Percentiles rank a stretch among this genome's conserved stretches.
These are phyloP conservation scores for Hystrix brachyura DNA, from an alignment of 2,113 vertebrate genomes.

Conservation along the genomic window DNA sequence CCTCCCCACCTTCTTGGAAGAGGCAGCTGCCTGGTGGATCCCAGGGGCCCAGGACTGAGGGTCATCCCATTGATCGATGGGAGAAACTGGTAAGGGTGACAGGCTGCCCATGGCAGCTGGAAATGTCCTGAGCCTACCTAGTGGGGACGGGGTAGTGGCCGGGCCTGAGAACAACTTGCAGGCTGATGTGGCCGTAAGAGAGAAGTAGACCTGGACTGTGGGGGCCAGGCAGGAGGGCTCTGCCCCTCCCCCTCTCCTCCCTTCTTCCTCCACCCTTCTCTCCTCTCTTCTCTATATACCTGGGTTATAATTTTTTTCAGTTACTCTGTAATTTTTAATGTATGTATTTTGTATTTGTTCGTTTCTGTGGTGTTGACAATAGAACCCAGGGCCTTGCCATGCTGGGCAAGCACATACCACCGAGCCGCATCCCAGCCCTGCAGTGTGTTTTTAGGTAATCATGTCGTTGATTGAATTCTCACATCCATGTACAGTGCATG, in stretches of 20 bases:
- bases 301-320: not conserved
- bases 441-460: not conserved
- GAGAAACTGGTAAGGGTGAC: not conserved
- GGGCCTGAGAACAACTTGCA: not conserved
- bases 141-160: not conserved
- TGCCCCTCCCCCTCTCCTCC: fast-evolving
- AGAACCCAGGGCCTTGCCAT: not conserved
- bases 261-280: not conserved
- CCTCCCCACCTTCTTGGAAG: not conserved
- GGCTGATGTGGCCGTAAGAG: not conserved
- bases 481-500: fast-evolving
- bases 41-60: not conserved
- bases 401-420: not conserved
- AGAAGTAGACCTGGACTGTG: too few relatives aligned
- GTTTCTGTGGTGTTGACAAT: not conserved
- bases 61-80: not conserved
- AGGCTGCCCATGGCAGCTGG: not conserved
- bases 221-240: not conserved
- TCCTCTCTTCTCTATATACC: not conserved
- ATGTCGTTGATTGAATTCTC: not conserved
- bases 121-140: not conserved
- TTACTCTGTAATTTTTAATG: not conserved
- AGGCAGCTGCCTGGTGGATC: not conserved
- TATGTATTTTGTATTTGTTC: not conserved
- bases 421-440: not conserved